phyloP scores from a whole-genome alignment of 2,113 vertebrate genomes.

The Athene noctua region DNA sequence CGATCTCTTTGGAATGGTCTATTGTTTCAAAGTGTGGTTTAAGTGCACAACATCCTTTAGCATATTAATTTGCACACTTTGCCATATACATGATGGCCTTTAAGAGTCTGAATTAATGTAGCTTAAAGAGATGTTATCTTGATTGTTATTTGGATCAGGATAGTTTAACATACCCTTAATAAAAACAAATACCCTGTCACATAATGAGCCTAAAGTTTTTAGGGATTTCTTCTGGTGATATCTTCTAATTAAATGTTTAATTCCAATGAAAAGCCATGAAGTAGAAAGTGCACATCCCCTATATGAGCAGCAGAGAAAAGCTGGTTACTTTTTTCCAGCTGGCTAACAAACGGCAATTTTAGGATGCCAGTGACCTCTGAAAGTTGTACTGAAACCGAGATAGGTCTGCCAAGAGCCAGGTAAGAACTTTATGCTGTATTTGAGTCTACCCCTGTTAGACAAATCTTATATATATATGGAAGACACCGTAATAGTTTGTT shows the following conservation, averaged over 20 bases:
- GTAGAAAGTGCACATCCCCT: not conserved
- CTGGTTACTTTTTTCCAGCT: not conserved
- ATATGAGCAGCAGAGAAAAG: not conserved
- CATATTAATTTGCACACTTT: not conserved
- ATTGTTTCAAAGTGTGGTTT: not conserved
- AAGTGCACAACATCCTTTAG: not conserved
- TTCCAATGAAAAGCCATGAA: not conserved
- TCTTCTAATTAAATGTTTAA: not conserved
- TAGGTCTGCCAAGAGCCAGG: not conserved
- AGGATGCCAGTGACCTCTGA: not conserved
- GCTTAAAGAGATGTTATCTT: slow-evolving; percentile 40
- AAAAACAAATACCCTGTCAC: slow-evolving; percentile 22
- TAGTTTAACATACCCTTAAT: slow-evolving; percentile 7
- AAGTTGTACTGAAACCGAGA: not conserved
- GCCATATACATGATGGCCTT: not conserved
- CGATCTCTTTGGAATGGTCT: not conserved
- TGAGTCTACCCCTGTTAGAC: not conserved
- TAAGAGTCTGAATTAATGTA: slow-evolving; percentile 17
- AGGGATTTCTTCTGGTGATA: not conserved
- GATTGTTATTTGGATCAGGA: slow-evolving; percentile 12
- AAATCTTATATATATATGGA: not conserved
- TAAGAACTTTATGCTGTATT: not conserved
- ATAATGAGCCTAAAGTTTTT: not conserved
- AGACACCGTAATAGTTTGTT: not conserved
- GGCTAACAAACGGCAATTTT: not conserved